Evolutionary conservation across 2,888 invertebrate species (phyloP), one percentile per base, ranked within the genome.

Genomic region (Caenorhabditis sp.): DNA sequence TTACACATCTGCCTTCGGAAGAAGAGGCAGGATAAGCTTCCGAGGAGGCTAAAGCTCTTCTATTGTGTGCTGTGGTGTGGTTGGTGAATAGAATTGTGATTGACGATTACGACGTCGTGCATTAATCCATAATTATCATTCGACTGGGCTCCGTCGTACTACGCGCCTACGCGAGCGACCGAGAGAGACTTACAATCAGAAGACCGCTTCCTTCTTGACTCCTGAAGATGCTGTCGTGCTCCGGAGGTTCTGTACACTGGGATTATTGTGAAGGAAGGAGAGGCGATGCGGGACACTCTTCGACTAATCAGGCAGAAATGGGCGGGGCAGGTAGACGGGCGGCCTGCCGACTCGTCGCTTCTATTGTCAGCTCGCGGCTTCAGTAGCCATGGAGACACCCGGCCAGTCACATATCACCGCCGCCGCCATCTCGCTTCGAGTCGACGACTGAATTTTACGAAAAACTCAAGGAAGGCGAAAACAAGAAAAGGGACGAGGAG

Each of bases 381-480:
- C 47, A 28, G 74, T 74, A 67, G 51, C 26, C 74, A 74, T 74
- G 74, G 74, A 74, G 60, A 74, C 74, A 64, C 56, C 22, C 62
- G 55, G 37, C 51, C 37, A 47, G 55, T 44, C 40, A 70, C 32
- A 72, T 72, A 72, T 72, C 72, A 62, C 18, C n/a, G n/a, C n/a
- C n/a, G n/a, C n/a, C n/a, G n/a, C n/a, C n/a, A n/a, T 20, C n/a
- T 20, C 24, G 61, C 37, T 51, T 51, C 53, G 13, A 62, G 60
- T 40, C 32, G 62, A 11, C 61, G 53, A 28, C 6, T 6, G 32
- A 65, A 50, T 50, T 72, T 64, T 35, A 64, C 24, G 64, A 72
- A 72, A 72, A 58, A 32, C 47, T 37, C n/a, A 58, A 35, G 28
- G 47, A 47, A 50, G 15, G 32, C 64, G 44, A 72, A 72, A 72